Base-by-base conservation (phyloP, 2,113 vertebrate species). In the Chaetodon auriga region DNA sequence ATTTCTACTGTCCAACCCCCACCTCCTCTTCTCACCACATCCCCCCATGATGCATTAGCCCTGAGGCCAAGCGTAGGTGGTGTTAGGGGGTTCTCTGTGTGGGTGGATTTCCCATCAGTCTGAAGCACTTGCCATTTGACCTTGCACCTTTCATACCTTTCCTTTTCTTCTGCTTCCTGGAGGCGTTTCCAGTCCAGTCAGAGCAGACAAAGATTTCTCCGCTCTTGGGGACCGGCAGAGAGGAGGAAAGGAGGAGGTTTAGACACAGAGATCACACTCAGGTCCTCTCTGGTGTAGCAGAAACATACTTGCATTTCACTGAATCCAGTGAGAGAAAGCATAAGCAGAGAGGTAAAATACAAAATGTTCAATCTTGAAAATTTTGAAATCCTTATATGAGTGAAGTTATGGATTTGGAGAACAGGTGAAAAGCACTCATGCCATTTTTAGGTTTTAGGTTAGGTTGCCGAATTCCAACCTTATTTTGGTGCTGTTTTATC, bases 21-120 rank as follows among this genome's bases (percentile, higher is more conserved):
- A 6, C 46, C 62, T 36, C 43, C 48, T 61, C 57, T 18, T 23
- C 49, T 71, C 38, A 61, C 36, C 65, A 54, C 65, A 23, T 2
- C 43, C 6, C 30, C 21, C 38, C 18, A 35, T 16, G 57, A 35
- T 60, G 43, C 49, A 55, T 75, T 70, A 72, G 86, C 80, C 89
- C 82, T 21, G 11, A 41, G 82, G 89, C 70, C 57, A 5, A 55
- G 83, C 69, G 73, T 61, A 62, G 75, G 70, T 72, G 62, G 13
- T 57, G 48, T 13, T 7, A 19, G 74, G 38, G 45, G 16, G 3
- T 65, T 53, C 36, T 46, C 19, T 75, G 72, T 35, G 85, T 86
- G 81, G 88, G 85, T 66, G 75, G 71, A 88, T 90, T 87, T 86
- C 87, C 85, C 54, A 2, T 68, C 85, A 76, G 49, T 86, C 81